These are phyloP conservation scores for Scrobipalpa costella DNA, from an alignment of 2,888 invertebrate species.

Conservation along the genomic window DNA sequence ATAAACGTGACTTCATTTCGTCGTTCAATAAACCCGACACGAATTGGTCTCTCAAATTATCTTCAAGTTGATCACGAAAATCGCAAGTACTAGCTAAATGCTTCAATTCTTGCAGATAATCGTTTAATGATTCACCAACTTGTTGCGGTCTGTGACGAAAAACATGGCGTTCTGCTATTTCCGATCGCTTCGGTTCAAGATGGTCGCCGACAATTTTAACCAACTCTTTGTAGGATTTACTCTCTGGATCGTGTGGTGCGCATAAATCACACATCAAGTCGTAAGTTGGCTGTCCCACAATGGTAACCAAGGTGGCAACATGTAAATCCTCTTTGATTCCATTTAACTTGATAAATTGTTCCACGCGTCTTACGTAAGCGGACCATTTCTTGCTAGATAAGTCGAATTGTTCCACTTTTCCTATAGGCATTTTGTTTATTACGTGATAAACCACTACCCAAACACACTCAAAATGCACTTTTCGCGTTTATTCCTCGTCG, in stretches of 20 bases:
- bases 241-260: conserved; percentile 36
- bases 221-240: conserved; percentile 34
- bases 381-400: conserved; percentile 33
- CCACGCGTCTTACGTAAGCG: conserved; percentile 29
- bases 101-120: conserved; percentile 33
- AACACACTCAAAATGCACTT: too few species aligned
- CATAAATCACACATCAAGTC: conserved; percentile 39
- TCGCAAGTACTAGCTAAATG: conserved; percentile 36
- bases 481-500: neutral
- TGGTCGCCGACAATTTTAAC: conserved; percentile 35
- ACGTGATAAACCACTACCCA: too few species aligned
- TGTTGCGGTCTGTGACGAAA: conserved; percentile 26
- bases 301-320: conserved; percentile 39
- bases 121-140: conserved; percentile 27
- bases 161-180: too few species aligned
- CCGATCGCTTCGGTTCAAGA: conserved; percentile 36
- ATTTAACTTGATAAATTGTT: conserved; percentile 36
- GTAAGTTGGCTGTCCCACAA: conserved; percentile 38
- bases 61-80: conserved; percentile 34
- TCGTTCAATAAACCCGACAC: conserved; percentile 37
- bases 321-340: conserved; percentile 32
- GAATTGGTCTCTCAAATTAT: conserved; percentile 34
- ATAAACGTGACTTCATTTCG: conserved; percentile 38
- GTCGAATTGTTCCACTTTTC: conserved; percentile 36
- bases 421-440: conserved; percentile 33